Evolutionary conservation across 2,113 vertebrate genomes (phyloP).

Genomic region (Catagonus wagneri): DNA sequence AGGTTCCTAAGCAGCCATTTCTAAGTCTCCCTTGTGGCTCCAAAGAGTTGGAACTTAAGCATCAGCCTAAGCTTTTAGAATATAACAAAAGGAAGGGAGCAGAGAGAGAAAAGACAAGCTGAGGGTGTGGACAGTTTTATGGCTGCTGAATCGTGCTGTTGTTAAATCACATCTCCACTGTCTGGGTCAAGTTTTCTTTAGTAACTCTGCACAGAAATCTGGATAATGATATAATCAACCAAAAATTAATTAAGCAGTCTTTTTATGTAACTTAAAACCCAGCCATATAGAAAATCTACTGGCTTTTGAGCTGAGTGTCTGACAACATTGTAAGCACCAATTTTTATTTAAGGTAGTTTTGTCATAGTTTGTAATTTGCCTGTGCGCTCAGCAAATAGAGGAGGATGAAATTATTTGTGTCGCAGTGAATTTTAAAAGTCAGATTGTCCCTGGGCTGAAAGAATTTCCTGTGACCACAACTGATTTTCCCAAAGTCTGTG

Average conservation of each 20-base stretch:
- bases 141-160: neutral
- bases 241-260: neutral
- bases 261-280: neutral
- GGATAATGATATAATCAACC: neutral
- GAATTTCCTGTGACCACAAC: neutral
- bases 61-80: neutral
- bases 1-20: conserved; percentile 24
- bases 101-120: neutral
- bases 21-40: neutral
- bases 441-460: neutral
- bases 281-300: neutral
- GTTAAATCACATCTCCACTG: neutral
- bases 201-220: neutral
- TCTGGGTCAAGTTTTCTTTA: neutral
- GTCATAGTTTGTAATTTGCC: neutral
- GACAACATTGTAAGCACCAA: neutral
- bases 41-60: neutral
- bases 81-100: neutral
- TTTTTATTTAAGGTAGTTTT: neutral
- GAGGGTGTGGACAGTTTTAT: neutral
- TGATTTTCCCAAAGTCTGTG: neutral
- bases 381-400: neutral
- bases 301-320: neutral
- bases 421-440: neutral
- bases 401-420: neutral